phyloP scores from a whole-genome alignment of 2,797 vertebrate species.

The Sebastes jordani region DNA sequence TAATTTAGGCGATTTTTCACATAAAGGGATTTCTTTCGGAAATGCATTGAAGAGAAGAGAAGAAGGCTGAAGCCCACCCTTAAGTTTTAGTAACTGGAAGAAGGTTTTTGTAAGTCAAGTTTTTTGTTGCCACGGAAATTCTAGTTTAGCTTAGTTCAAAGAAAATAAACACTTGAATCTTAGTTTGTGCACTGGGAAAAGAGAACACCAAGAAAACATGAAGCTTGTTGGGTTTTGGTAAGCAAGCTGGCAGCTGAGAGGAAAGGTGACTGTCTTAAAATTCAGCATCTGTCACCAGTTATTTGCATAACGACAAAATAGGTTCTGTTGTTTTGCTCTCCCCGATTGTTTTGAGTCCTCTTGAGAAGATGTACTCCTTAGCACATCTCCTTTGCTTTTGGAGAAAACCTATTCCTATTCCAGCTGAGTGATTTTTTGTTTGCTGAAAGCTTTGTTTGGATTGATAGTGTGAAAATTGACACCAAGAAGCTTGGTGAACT shows the following conservation, averaged over 20 bases:
- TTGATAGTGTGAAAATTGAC: conserved; percentile 32
- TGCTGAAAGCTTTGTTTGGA: conserved; percentile 30
- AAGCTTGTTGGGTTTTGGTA: accelerated
- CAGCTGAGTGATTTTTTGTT: conserved; percentile 17
- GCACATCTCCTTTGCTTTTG: background rate
- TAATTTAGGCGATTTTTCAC: too few species aligned
- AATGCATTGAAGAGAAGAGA: background rate
- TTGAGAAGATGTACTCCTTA: background rate
- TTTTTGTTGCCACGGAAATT: background rate
- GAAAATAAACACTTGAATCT: background rate
- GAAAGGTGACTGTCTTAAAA: background rate
- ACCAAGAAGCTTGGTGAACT: conserved; percentile 24
- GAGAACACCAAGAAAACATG: too few species aligned
- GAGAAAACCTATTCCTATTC: background rate
- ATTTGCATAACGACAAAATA: conserved; percentile 12
- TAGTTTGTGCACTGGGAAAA: background rate
- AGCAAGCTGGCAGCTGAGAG: background rate
- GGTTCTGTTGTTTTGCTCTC: background rate
- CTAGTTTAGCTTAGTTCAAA: background rate
- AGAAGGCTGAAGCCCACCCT: background rate
- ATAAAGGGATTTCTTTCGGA: background rate
- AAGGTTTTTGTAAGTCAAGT: background rate
- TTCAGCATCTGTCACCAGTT: background rate
- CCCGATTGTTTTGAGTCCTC: background rate
- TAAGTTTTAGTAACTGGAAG: background rate